Percentiles rank a stretch among this genome's conserved stretches.
Conservation (phyloP, 2,888 invertebrate genomes). For the Cephus nigrinus region DNA sequence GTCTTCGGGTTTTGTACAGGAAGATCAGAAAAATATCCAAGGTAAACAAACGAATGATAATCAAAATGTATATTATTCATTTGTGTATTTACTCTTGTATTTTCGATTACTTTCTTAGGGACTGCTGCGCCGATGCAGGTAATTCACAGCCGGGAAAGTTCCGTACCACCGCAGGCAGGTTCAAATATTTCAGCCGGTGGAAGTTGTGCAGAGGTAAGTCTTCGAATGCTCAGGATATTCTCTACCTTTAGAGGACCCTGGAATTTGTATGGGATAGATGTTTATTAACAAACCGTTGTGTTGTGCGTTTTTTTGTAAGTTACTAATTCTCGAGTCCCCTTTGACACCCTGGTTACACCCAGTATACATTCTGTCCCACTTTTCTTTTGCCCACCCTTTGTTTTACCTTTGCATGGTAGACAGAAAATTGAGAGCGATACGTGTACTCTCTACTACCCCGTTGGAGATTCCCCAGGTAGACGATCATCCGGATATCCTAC, state of each 20-base stretch:
- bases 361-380: not conserved
- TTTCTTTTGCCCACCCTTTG: not conserved
- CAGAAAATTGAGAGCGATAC: not conserved
- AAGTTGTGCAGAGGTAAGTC: conserved; percentile 48
- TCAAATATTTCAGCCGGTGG: conserved; percentile 32
- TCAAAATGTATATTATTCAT: not conserved
- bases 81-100: not conserved
- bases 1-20: not conserved
- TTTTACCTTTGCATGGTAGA: not conserved
- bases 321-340: conserved; percentile 17
- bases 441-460: not conserved
- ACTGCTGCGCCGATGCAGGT: conserved; percentile 45
- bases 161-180: conserved; percentile 50
- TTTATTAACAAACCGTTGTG: conserved; percentile 22
- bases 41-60: not conserved
- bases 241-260: not conserved
- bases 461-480: not conserved
- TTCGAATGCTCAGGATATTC: not conserved
- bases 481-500: not conserved
- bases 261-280: conserved; percentile 10
- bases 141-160: conserved; percentile 57
- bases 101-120: not conserved
- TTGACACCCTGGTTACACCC: conserved; percentile 1
- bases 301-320: conserved; percentile 22
- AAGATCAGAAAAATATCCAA: not conserved